Conservation (phyloP, 2,113 vertebrate species). For the Ceyx cyanopectus region DNA sequence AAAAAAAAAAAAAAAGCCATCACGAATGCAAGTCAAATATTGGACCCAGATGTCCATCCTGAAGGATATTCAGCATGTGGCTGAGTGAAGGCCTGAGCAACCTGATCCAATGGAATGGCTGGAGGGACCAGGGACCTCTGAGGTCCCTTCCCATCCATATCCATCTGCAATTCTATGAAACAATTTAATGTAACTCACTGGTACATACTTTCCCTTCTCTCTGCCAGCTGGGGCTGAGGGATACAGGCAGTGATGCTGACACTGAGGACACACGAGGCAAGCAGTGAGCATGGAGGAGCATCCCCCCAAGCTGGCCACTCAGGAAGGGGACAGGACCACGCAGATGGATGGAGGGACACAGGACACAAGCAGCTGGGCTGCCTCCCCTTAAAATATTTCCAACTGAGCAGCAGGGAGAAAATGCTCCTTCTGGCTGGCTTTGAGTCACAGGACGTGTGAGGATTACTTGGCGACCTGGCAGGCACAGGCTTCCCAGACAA, state of each 20-base stretch:
- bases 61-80: background rate
- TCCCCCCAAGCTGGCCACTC: rapidly evolving
- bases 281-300: rapidly evolving
- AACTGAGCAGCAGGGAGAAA: slow-evolving; percentile 15
- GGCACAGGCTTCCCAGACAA: slow-evolving; percentile 47
- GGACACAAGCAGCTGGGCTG: rapidly evolving
- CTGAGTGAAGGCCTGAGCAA: background rate
- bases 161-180: background rate
- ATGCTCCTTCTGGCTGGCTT: background rate
- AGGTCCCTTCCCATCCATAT: background rate
- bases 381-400: background rate
- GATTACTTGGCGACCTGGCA: slow-evolving; percentile 30
- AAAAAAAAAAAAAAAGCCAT: background rate
- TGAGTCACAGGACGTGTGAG: slow-evolving; percentile 39
- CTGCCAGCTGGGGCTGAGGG: rapidly evolving
- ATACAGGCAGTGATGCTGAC: background rate
- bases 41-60: background rate
- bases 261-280: background rate
- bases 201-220: background rate
- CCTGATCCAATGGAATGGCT: background rate
- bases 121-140: background rate
- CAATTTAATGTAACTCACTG: background rate
- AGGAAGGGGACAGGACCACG: background rate
- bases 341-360: rapidly evolving
- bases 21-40: rapidly evolving